Evolutionary conservation across 2,888 invertebrate species (phyloP).

Genomic region (Zygaena filipendulae): DNA sequence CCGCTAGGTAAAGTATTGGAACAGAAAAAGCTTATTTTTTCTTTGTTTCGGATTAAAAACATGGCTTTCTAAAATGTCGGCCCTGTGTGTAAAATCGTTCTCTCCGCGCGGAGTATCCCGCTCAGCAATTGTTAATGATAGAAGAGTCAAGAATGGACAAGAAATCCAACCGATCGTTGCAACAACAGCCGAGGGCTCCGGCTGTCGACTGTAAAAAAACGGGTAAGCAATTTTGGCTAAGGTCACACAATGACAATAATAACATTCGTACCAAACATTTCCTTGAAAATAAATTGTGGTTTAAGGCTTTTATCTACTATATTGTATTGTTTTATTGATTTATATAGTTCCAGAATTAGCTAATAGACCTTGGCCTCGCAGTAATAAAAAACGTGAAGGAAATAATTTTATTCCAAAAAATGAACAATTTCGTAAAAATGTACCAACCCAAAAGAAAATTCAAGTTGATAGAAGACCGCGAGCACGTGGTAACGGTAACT

Average conservation of each 20-base stretch:
- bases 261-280: no score
- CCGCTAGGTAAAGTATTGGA: slow-evolving; percentile 38
- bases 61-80: slow-evolving; percentile 88
- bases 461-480: slow-evolving; percentile 79
- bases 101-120: slow-evolving; percentile 79
- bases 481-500: slow-evolving; percentile 66
- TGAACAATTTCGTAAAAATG: slow-evolving; percentile 73
- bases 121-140: slow-evolving; percentile 65
- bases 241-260: slow-evolving; percentile 31
- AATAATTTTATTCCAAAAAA: slow-evolving; percentile 68
- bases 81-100: slow-evolving; percentile 73
- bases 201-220: slow-evolving; percentile 81
- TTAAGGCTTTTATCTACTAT: no score
- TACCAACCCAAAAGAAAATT: slow-evolving; percentile 73
- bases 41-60: slow-evolving; percentile 71
- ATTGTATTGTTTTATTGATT: slow-evolving; percentile 1
- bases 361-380: slow-evolving; percentile 72
- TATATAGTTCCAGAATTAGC: slow-evolving; percentile 48
- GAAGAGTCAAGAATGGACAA: slow-evolving; percentile 79
- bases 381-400: slow-evolving; percentile 74
- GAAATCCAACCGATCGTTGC: slow-evolving; percentile 75
- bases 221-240: slow-evolving; percentile 65
- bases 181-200: slow-evolving; percentile 75
- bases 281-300: no score
- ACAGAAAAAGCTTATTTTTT: slow-evolving; percentile 50